These are phyloP conservation scores for Pyrocephalus nanus DNA, from an alignment of 2,797 vertebrate species.

Conservation along the genomic window DNA sequence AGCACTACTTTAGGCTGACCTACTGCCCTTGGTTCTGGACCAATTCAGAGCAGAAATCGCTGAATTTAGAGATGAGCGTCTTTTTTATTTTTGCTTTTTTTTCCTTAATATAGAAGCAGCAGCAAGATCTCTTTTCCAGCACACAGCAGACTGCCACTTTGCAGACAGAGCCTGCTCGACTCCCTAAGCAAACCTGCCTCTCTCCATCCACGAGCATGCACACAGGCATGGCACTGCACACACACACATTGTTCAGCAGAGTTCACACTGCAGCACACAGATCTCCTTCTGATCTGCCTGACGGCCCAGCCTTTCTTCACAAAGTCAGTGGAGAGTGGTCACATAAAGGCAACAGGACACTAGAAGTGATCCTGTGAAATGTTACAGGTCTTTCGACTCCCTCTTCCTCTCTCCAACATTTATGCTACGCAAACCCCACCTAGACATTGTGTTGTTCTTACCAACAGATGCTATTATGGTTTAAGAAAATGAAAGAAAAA, in stretches of 20 bases:
- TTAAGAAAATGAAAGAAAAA: neutral
- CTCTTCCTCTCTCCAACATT: neutral
- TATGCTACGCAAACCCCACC: neutral
- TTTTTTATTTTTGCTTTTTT: neutral
- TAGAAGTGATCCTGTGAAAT: neutral
- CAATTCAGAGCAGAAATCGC: neutral
- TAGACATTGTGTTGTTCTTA: neutral
- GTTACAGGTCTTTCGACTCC: neutral
- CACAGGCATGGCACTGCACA: rapidly evolving
- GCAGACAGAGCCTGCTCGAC: neutral
- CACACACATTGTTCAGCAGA: neutral
- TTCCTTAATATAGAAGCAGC: neutral
- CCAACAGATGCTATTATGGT: neutral
- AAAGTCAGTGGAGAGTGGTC: neutral
- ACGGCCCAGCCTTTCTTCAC: neutral
- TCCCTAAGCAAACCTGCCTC: neutral
- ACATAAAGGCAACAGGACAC: neutral
- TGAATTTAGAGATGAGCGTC: neutral
- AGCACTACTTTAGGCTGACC: neutral
- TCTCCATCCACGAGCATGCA: rapidly evolving
- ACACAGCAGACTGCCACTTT: neutral
- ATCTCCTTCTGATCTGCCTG: neutral
- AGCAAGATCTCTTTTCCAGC: neutral
- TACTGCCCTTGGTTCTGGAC: neutral
- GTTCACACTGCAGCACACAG: neutral